phyloP scores from a whole-genome alignment of 2,888 invertebrate species.

The Xestia ashworthii region DNA sequence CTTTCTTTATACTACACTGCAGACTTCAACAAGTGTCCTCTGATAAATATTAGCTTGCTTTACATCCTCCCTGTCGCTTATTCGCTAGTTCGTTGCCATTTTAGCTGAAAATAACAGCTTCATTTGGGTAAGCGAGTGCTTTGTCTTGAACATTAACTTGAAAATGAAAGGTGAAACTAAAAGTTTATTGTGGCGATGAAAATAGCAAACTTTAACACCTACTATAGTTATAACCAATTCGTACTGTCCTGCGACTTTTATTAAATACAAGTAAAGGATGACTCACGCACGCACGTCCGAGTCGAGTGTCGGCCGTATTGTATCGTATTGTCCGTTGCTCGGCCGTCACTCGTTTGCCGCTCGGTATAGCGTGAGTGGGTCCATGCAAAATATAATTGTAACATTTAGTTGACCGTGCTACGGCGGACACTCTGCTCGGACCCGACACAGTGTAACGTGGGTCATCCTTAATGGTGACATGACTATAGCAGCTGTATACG shows the following conservation, averaged over 20 bases:
- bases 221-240: neutral
- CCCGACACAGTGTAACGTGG: no score
- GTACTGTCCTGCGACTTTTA: neutral
- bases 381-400: no score
- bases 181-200: neutral
- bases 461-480: no score
- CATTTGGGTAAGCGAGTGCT: neutral
- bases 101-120: slow-evolving; percentile 14
- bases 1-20: neutral
- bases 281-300: no score
- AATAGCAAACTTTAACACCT: neutral
- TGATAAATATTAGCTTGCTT: slow-evolving; percentile 43
- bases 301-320: no score
- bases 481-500: neutral
- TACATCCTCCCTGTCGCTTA: slow-evolving; percentile 33
- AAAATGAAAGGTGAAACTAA: neutral
- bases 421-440: no score
- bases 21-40: slow-evolving; percentile 47
- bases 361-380: no score
- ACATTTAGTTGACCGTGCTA: no score
- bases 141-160: neutral
- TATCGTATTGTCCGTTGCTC: no score
- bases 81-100: slow-evolving; percentile 22
- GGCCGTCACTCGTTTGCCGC: no score
- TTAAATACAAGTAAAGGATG: no score